Conservation (phyloP, 2,113 vertebrate genomes). For the Pitta sordida region DNA sequence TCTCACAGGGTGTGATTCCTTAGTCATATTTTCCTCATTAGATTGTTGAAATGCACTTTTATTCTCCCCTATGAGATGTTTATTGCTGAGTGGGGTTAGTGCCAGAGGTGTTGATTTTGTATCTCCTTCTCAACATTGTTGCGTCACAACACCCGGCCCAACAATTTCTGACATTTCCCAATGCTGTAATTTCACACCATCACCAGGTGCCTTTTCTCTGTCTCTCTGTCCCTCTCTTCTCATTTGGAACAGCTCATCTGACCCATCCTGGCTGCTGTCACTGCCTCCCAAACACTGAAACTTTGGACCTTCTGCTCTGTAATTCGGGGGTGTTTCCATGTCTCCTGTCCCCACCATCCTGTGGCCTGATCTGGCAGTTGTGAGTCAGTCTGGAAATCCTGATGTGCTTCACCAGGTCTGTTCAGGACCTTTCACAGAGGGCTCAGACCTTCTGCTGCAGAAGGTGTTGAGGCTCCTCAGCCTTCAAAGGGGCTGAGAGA, state of each 20-base stretch:
- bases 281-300: not conserved
- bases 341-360: not conserved
- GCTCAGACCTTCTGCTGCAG: not conserved
- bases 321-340: not conserved
- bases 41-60: slow-evolving; percentile 45
- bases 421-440: too few relatives aligned
- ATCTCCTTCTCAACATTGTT: not conserved
- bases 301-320: not conserved
- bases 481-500: not conserved
- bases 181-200: not conserved
- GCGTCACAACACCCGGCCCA: not conserved
- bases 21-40: slow-evolving; percentile 60
- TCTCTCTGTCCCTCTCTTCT: not conserved
- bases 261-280: not conserved
- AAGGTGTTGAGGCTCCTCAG: not conserved
- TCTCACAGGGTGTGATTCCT: slow-evolving; percentile 64
- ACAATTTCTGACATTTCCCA: slow-evolving; percentile 12
- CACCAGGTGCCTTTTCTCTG: not conserved
- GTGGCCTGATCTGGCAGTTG: not conserved
- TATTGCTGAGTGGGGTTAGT: not conserved
- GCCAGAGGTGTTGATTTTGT: slow-evolving; percentile 57
- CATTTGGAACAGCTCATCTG: not conserved
- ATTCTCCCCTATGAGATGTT: slow-evolving; percentile 29
- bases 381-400: not conserved
- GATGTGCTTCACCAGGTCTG: not conserved